Conservation (phyloP, 2,113 vertebrate genomes). For the Dermatemys mawii region DNA sequence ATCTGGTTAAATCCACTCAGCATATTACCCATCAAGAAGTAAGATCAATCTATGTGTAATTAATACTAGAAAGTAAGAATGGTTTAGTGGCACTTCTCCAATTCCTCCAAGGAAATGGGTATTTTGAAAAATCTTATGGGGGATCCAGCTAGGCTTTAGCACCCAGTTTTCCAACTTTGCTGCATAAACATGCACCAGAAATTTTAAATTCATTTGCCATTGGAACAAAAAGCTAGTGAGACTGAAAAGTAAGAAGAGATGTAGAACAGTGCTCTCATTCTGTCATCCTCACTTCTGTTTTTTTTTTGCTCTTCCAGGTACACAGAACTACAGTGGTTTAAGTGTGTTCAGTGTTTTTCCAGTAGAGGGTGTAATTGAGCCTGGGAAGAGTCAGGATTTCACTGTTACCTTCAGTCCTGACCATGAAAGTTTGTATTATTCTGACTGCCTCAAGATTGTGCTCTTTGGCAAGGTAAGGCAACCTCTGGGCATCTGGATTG, state of each 20-base stretch:
- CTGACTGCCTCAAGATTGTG: conserved; percentile 83
- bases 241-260: not conserved
- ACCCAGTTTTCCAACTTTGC: not conserved
- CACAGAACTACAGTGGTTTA: conserved; percentile 85
- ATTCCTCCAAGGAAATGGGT: not conserved
- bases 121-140: not conserved
- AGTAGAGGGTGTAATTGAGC: conserved; percentile 78
- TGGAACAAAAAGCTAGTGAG: not conserved
- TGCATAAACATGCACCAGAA: not conserved
- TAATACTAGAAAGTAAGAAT: rapidly evolving
- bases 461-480: conserved; percentile 85
- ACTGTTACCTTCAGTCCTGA: conserved; percentile 90
- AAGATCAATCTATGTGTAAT: not conserved
- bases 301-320: conserved; percentile 75
- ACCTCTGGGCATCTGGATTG: not conserved
- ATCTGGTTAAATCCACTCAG: not conserved
- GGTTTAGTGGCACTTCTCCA: not conserved
- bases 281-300: not conserved
- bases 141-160: not conserved
- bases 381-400: conserved; percentile 81
- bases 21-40: not conserved
- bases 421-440: conserved; percentile 86
- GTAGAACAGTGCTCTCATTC: rapidly evolving
- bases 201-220: not conserved
- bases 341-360: conserved; percentile 88